phyloP scores from a whole-genome alignment of 92 coral and sea anemone genomes.

The Umimayanthus kanabou region DNA sequence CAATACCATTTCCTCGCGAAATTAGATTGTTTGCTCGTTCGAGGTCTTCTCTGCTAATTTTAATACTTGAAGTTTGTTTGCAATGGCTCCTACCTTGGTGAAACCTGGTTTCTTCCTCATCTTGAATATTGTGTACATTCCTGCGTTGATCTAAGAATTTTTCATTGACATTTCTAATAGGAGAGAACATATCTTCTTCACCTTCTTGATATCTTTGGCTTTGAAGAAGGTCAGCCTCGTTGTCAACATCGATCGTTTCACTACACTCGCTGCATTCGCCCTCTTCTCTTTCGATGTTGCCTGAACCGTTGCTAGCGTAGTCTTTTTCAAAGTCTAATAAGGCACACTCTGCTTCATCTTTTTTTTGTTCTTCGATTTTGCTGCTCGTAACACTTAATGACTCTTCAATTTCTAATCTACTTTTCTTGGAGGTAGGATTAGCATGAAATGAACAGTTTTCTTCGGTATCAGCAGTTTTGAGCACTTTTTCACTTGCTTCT shows the following conservation, averaged over 20 bases:
- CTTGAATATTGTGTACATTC: not conserved
- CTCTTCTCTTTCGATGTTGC: too few species aligned
- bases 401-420: too few species aligned
- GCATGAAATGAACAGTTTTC: too few species aligned
- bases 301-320: not conserved
- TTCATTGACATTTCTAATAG: conserved; percentile 2
- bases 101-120: not conserved
- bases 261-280: too few species aligned
- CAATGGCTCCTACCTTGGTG: not conserved
- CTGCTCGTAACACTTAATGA: not conserved
- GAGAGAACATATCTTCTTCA: conserved; percentile 47
- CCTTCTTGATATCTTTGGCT: conserved; percentile 49
- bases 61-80: too few species aligned
- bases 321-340: not conserved
- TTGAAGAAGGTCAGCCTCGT: conserved; percentile 44
- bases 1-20: conserved; percentile 31
- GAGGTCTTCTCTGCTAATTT: not conserved
- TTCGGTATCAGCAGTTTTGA: too few species aligned
- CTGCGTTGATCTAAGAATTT: not conserved
- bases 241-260: conserved; percentile 40
- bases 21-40: conserved; percentile 29
- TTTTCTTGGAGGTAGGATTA: too few species aligned
- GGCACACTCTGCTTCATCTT: too few species aligned
- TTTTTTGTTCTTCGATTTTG: too few species aligned
- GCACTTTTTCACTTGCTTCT: too few species aligned